Base-by-base conservation (phyloP, 2,113 vertebrate species). In the Scolopax mira region DNA sequence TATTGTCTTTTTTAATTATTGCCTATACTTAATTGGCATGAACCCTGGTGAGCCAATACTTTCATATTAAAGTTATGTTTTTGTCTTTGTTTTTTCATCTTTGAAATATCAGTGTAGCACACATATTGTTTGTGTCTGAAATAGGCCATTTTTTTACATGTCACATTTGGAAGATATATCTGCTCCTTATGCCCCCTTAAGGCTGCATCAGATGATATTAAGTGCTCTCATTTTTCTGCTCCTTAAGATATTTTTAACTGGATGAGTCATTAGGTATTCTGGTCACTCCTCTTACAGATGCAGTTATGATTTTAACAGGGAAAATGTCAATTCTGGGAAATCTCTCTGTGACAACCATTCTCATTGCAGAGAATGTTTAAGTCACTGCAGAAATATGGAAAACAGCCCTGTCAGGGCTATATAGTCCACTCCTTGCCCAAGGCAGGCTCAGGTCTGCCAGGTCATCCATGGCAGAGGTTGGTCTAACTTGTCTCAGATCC, bases 261-360 rank as follows among this genome's bases (percentile, higher is more conserved):
- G 13, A 61, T 93, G 90, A 96, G 30, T 97, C 95, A 97, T 93
- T 94, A 95, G 60, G 86, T 89, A 95, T 97, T 97, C 91, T 96
- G 95, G 82, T 97, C 91, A 96, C 67, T 93, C 22, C 22, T 90
- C 31, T 70, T 79, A 54, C 83, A 89, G 82, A 79, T 87, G 73
- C 66, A 88, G 74, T 70, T 78, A 89, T 51, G 89, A 95, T 83
- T 94, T 71, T 94, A 85, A 75, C 41, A 35, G 65, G 57, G 52
- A 95, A 92, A 93, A 94, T 72, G 71, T 83, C 51, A 89, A 1
- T 82, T 81, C 33, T 92, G 62, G 70, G 62, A 81, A 81, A 94
- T 77, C 57, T 92, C n/a, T 87, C 78, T 86, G 27, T 92, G 79
- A 83, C 58, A 89, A 77, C 16, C 4, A 13, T 71, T 93, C 48